Conservation (phyloP, 1,140 invertebrate species). For the Melipona quadrifasciata region DNA sequence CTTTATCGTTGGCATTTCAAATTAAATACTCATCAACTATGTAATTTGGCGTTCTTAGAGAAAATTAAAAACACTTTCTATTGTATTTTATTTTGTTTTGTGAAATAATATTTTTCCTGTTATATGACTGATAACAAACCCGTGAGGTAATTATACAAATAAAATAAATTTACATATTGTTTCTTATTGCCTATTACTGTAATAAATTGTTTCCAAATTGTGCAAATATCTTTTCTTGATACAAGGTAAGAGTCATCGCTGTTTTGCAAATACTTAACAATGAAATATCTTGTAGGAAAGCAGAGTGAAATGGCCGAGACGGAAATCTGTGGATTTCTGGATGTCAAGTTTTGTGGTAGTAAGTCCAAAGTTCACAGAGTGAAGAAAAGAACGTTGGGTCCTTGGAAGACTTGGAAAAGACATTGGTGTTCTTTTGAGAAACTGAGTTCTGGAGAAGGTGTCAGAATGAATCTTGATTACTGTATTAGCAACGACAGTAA, state of each 20-base stretch:
- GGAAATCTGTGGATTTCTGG: constrained; percentile 76
- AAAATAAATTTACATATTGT: not conserved
- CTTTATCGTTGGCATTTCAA: constrained; percentile 9
- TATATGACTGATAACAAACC: not conserved
- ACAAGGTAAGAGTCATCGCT: no score
- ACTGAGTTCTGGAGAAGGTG: constrained; percentile 65
- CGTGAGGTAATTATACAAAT: not conserved
- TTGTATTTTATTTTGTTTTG: not conserved
- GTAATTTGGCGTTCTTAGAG: not conserved
- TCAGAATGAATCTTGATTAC: constrained; percentile 75
- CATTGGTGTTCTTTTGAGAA: constrained; percentile 79
- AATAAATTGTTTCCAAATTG: not conserved
- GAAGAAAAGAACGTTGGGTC: constrained; percentile 67
- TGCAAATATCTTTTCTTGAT: not conserved
- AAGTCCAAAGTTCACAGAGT: constrained; percentile 71
- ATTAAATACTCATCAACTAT: not conserved
- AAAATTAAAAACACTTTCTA: no score
- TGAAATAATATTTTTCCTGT: not conserved
- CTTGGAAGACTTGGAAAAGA: constrained; percentile 78
- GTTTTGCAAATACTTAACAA: not conserved
- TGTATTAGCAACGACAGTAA: constrained; percentile 47
- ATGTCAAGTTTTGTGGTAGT: constrained; percentile 73
- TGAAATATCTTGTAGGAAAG: not conserved
- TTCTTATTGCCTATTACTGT: not conserved
- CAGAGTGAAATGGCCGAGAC: constrained; percentile 57